Base-by-base conservation (phyloP, 2,113 vertebrate species). In the Chionomys nivalis region DNA sequence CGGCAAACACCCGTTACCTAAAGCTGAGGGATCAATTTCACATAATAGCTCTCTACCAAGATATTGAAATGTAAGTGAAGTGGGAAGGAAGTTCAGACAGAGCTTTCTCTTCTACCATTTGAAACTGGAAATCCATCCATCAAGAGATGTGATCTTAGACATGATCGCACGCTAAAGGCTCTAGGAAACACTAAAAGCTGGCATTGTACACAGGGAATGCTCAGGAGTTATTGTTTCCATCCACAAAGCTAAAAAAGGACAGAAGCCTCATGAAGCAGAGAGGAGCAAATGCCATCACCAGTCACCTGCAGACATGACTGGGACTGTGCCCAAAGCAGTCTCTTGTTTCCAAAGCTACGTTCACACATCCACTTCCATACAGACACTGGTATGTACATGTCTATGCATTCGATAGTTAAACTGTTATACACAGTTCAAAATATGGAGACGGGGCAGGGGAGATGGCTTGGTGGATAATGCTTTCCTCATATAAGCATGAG, bases 51-150 rank as follows among this genome's bases (percentile, higher is more conserved):
- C 96, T 68, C 96, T 68, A 42, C 89, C 52, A 94, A 81, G 91
- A 87, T 92, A 96, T 24, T 88, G 91, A 94, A 95, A 96, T 89
- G 90, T 77, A 94, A 92, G 96, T 91, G 94, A 96, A 96, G 83
- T 65, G 77, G 89, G 72, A 94, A 90, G 79, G 70, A 16, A 92
- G 77, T 90, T 86, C 88, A 92, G 85, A 81, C 68, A 4, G 21
- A 94, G 91, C 11, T 36, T 39, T 78, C 44, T 86, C 82, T 95
- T 63, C 4, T 12, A 94, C 85, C 79, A 55, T 85, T 91, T 82
- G 66, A 89, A 89, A 49, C 81, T 95, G 81, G 91, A 96, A 95
- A 88, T 76, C 65, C 93, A 94, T 83, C 76, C 39, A 42, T 87
- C 95, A 89, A 13, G 21, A 61, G 70, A 89, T 13, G 21, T 52